Base-by-base conservation (phyloP, 92 coral and sea anemone genomes). In the Paragorgia papillata region DNA sequence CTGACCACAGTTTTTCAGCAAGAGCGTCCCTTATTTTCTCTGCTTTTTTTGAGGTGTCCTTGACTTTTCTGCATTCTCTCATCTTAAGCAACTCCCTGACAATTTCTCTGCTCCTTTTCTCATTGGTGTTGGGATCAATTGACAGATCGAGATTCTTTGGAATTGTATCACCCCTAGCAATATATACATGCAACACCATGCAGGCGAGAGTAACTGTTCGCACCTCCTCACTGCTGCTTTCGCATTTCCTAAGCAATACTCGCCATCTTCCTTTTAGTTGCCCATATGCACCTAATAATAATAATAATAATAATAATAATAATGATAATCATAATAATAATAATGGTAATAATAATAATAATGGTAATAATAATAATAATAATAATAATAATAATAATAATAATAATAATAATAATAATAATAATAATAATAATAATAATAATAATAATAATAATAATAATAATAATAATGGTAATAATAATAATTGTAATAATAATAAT, bases 241-340 rank as follows among this genome's bases (percentile, higher is more conserved):
- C 85, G 57, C 89, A 85, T 80, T 85, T 85, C 48, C 85, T 73
- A 31, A 85, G 85, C 33, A 85, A 59, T 32, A 79, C 67, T 48
- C 85, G 62, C 82, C 89, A 85, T 59, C 85, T 75, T n/a, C 89
- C 85, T 75, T 85, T 85, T 5, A 85, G 82, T 63, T 80, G 89
- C 34, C 85, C 85, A 66, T 85, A 85, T 37, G 89, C 89, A 28
- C 85, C n/a, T n/a, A n/a, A n/a, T n/a, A n/a, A n/a, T n/a, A n/a
- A n/a, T n/a, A n/a, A n/a, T n/a, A n/a, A n/a, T n/a, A n/a, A n/a
- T n/a, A n/a, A n/a, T n/a, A n/a, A n/a, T n/a, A n/a, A n/a, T n/a
- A n/a, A n/a, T n/a, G n/a, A n/a, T n/a, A n/a, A n/a, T n/a, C n/a
- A n/a, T n/a, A n/a, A n/a, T n/a, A n/a, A n/a, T n/a, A n/a, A n/a